Percentiles rank a stretch among this genome's conserved stretches.
These are phyloP conservation scores for Microcaecilia unicolor DNA, from an alignment of 2,797 vertebrate genomes.

Conservation along the genomic window DNA sequence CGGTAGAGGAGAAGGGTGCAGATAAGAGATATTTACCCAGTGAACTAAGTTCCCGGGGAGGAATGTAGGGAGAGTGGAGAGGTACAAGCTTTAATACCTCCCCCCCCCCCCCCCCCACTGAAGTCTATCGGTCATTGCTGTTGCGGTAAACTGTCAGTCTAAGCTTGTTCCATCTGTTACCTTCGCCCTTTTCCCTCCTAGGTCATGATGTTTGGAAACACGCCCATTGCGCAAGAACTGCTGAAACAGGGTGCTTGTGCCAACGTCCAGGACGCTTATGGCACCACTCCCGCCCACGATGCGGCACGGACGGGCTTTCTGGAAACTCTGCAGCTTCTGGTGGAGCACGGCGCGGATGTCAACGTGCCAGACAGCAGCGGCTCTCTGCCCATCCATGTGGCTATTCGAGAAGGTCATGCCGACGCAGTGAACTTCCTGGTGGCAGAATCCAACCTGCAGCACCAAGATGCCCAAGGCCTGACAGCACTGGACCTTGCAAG, in stretches of 20 bases:
- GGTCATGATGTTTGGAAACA: constrained; percentile 89
- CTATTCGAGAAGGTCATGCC: constrained; percentile 63
- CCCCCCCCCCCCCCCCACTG: no score
- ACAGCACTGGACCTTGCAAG: constrained; percentile 54
- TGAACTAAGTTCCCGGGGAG: no score
- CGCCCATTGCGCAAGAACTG: constrained; percentile 60
- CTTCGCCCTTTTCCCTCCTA: constrained; percentile 15
- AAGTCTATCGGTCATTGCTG: no score
- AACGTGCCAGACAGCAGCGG: constrained; percentile 60
- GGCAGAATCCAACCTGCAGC: constrained; percentile 70
- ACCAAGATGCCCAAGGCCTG: constrained; percentile 56
- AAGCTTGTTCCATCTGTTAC: neutral
- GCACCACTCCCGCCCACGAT: constrained; percentile 71
- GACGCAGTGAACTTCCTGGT: constrained; percentile 68
- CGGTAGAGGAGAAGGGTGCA: no score
- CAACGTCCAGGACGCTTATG: constrained; percentile 71
- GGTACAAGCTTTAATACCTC: no score
- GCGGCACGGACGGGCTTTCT: constrained; percentile 81
- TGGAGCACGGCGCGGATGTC: constrained; percentile 68
- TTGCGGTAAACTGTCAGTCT: no score
- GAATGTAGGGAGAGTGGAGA: no score
- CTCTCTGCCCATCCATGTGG: constrained; percentile 73
- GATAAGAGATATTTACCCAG: no score
- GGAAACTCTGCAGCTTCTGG: constrained; percentile 71
- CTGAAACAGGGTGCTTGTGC: constrained; percentile 78